A percentile compares a stretch with the other conserved stretches of the same genome.
Evolutionary conservation across 2,113 vertebrate species (phyloP).

Genomic region (Cyphomyrus plagiostoma): DNA sequence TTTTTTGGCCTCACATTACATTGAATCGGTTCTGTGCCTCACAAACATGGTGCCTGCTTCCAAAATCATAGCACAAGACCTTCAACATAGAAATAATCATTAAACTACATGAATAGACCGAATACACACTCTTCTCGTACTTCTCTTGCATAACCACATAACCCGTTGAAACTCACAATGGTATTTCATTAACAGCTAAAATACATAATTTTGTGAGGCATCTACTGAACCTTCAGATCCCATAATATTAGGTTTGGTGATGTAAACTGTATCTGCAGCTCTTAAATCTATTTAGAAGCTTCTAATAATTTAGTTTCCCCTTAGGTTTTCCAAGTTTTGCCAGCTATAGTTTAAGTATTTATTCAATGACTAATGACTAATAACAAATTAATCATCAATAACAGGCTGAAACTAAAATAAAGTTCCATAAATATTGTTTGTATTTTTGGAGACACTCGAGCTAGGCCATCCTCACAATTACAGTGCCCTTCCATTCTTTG

Average conservation of each 20-base stretch:
- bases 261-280: neutral
- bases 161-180: neutral
- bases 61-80: neutral
- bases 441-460: neutral
- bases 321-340: neutral
- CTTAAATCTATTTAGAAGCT: neutral
- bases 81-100: constrained; percentile 4
- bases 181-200: neutral
- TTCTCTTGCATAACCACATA: neutral
- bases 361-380: neutral
- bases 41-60: neutral
- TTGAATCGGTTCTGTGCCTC: neutral
- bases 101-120: neutral
- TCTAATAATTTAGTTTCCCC: neutral
- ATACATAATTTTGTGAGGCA: neutral
- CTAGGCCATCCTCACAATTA: neutral
- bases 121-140: neutral
- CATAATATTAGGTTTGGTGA: neutral
- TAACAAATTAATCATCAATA: neutral
- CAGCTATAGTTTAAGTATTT: constrained; percentile 5
- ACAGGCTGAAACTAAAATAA: neutral
- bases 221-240: neutral
- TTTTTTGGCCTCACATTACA: neutral
- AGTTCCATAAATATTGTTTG: neutral
- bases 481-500: neutral